Conservation (phyloP, 2,888 invertebrate genomes). For the Lapara coniferarum region DNA sequence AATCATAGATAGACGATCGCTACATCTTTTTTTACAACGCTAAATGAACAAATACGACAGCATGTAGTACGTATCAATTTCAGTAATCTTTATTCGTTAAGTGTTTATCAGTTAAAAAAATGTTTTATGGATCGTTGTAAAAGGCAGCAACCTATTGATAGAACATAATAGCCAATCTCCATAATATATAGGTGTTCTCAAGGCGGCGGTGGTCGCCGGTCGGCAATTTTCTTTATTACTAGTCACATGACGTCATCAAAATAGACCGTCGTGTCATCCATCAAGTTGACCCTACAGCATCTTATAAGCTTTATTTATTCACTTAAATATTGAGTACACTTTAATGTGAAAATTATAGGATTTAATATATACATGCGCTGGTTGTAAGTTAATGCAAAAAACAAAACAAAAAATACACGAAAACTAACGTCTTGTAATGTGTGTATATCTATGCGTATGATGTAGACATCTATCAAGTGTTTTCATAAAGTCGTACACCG, state of each 20-base stretch:
- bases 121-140: constrained; percentile 1
- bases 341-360: background rate
- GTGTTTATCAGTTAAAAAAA: background rate
- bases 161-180: constrained; percentile 17
- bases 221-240: constrained; percentile 42
- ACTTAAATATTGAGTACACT: background rate
- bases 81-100: background rate
- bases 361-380: background rate
- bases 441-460: too few relatives aligned
- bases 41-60: too few relatives aligned
- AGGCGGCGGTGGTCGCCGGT: constrained; percentile 36
- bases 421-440: background rate
- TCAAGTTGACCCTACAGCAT: constrained; percentile 33
- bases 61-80: too few relatives aligned
- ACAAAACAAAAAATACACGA: background rate
- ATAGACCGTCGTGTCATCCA: constrained; percentile 44
- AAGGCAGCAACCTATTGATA: constrained; percentile 2
- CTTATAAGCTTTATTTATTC: constrained; percentile 1
- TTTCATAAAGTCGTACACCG: too few relatives aligned
- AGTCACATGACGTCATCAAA: constrained; percentile 39
- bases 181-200: constrained; percentile 28
- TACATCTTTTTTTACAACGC: too few relatives aligned
- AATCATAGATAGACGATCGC: too few relatives aligned
- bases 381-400: too few relatives aligned
- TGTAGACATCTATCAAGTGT: too few relatives aligned